These are phyloP conservation scores for Ypsolopha scabrella DNA, from an alignment of 2,888 invertebrate species.

Conservation along the genomic window DNA sequence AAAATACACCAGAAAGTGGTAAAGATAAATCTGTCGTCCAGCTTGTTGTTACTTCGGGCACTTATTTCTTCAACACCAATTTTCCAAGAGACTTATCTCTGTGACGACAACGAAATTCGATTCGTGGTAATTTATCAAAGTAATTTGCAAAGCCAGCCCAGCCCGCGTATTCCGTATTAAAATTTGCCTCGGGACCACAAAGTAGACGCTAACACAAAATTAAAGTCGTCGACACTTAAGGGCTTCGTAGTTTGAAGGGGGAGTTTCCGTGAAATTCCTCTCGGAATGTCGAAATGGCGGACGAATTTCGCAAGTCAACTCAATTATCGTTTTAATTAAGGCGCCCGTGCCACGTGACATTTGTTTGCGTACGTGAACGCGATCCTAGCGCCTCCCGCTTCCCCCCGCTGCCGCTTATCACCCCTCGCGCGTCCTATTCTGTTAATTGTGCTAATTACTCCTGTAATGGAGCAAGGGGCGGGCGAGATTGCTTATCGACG, in stretches of 20 bases:
- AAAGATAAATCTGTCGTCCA: no score
- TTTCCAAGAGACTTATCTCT: constrained; percentile 38
- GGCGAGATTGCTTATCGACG: constrained; percentile 64
- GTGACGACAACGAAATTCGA: constrained; percentile 42
- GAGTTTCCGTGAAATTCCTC: constrained; percentile 62
- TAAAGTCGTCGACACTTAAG: constrained; percentile 67
- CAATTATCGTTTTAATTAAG: constrained; percentile 72
- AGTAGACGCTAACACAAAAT: constrained; percentile 69
- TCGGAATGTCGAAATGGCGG: constrained; percentile 67
- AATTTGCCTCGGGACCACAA: constrained; percentile 61
- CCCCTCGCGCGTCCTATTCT: constrained; percentile 33
- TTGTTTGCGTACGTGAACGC: constrained; percentile 69
- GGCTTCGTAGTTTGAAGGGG: constrained; percentile 61
- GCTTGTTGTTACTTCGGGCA: no score
- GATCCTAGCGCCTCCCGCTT: constrained; percentile 33
- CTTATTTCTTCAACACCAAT: constrained; percentile 17
- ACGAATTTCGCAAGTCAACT: constrained; percentile 70
- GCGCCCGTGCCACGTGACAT: constrained; percentile 67
- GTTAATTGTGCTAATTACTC: constrained; percentile 72
- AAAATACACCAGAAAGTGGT: no score
- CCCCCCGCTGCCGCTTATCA: constrained; percentile 15
- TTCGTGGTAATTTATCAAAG: constrained; percentile 59
- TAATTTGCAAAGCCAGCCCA: constrained; percentile 54
- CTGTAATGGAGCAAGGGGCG: constrained; percentile 65
- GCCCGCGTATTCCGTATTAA: constrained; percentile 57